phyloP scores from a whole-genome alignment of 1,140 invertebrate genomes.

The Heliconius nattereri region DNA sequence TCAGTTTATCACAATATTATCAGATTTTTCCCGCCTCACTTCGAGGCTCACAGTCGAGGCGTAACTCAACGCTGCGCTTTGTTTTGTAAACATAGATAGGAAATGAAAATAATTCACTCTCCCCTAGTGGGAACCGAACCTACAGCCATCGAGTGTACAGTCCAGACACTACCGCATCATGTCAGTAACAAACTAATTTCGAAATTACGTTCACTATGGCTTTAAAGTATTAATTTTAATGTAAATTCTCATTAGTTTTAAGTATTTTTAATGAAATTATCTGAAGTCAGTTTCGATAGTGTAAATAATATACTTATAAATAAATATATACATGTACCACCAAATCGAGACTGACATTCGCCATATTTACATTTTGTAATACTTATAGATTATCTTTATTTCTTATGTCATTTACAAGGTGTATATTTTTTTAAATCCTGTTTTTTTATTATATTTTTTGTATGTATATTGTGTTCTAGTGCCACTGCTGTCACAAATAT shows the following conservation, averaged over 20 bases:
- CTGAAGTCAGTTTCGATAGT: conserved; percentile 56
- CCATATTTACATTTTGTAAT: conserved; percentile 50
- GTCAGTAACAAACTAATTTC: background rate
- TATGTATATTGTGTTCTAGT: background rate
- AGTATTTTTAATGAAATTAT: conserved; percentile 33
- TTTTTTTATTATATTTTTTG: background rate
- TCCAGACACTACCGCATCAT: background rate
- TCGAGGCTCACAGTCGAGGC: too few species aligned
- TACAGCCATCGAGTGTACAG: too few species aligned
- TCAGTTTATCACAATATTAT: background rate
- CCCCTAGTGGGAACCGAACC: too few species aligned
- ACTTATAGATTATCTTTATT: conserved; percentile 17
- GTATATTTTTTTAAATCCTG: conserved; percentile 11
- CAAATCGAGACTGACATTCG: conserved; percentile 64
- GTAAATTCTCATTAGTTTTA: conserved; percentile 40
- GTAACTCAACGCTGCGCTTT: too few species aligned
- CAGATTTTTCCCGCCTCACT: background rate
- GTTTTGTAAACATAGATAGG: too few species aligned
- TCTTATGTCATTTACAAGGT: conserved; percentile 17
- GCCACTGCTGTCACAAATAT: conserved; percentile 10
- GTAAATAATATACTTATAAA: conserved; percentile 51
- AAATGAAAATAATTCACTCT: too few species aligned
- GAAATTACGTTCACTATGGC: conserved; percentile 4
- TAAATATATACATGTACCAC: conserved; percentile 48
- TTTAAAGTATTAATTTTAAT: conserved; percentile 27